Evolutionary conservation across 2,113 vertebrate genomes (phyloP), one percentile per base, ranked within the genome.

Genomic region (Silurus meridionalis): DNA sequence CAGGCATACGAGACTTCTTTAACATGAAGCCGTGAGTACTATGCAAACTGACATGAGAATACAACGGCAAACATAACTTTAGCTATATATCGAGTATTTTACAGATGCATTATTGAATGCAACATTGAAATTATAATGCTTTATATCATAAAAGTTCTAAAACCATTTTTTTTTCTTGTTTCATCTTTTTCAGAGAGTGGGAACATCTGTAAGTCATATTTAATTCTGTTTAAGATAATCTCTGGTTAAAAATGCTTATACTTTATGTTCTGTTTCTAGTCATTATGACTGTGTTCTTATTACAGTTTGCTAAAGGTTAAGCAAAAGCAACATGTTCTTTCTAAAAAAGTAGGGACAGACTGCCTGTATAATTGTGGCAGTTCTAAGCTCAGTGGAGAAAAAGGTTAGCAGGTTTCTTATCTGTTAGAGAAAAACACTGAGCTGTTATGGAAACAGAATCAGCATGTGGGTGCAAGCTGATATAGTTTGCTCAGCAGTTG

Each of bases 11-110:
- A 86, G 98, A 98, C 91, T 90, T 99, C 87, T 99, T 99, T 90
- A 98, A 93, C 91, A 96, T 99, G 95, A 99, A 94, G 89, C 98
- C 98, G 98, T 99, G 92, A 97, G 98, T 97, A 60, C 37, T 48
- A 82, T 69, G 23, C 15, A 58, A 9, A n/a, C 10, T n/a, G 52
- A 28, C 63, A 25, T 25, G 79, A 63, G 17, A 19, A 21, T 13
- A 23, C 66, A n/a, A 8, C 48, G 52, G 64, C 25, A n/a, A 4
- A 83, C 15, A 17, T 69, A 19, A n/a, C 14, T 25, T n/a, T 64
- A 9, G 17, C 37, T 58, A 8, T 79, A 50, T 78, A 37, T 23
- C 55, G 64, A 64, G 4, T 4, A 28, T 85, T 79, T 79, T 25
- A 57, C 8, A 3, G 50, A 50, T 21, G 61, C 48, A 52, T 15